Conservation (phyloP, 2,888 invertebrate species). For the Drosophila longiperda region DNA sequence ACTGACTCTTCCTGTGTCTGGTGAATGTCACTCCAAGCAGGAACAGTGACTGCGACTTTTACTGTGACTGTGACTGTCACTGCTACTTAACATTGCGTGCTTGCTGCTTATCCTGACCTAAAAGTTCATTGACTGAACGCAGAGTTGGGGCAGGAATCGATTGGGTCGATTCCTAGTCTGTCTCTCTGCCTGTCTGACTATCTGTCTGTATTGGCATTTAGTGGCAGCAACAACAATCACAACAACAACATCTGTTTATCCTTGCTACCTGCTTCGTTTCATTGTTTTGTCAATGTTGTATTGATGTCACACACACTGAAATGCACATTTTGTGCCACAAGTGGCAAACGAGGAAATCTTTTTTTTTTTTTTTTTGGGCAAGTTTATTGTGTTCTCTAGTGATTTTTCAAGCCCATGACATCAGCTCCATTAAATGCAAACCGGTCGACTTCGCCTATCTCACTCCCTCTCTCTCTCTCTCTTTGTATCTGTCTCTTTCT, state of each 20-base stretch:
- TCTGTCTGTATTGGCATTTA: slow-evolving; percentile 66
- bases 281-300: slow-evolving; percentile 69
- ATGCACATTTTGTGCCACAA: slow-evolving; percentile 39
- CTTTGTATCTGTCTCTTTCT: background rate
- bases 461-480: slow-evolving; percentile 1
- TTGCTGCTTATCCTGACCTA: slow-evolving; percentile 57
- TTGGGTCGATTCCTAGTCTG: slow-evolving; percentile 18
- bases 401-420: slow-evolving; percentile 61
- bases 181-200: slow-evolving; percentile 24
- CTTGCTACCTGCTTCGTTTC: background rate
- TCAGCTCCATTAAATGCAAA: slow-evolving; percentile 65
- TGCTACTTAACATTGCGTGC: slow-evolving; percentile 56
- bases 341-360: slow-evolving; percentile 47
- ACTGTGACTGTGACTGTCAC: slow-evolving; percentile 15
- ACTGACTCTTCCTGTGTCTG: slow-evolving; percentile 15
- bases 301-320: slow-evolving; percentile 51
- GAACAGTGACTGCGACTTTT: slow-evolving; percentile 8
- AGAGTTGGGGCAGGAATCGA: slow-evolving; percentile 48
- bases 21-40: slow-evolving; percentile 9
- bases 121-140: slow-evolving; percentile 71
- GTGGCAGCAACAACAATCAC: slow-evolving; percentile 14
- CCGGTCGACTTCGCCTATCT: slow-evolving; percentile 63
- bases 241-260: slow-evolving; percentile 51
- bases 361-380: slow-evolving; percentile 25
- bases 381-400: slow-evolving; percentile 52